Base-by-base conservation (phyloP, 1,140 invertebrate species). In the Pseudomyrmex gracilis region DNA sequence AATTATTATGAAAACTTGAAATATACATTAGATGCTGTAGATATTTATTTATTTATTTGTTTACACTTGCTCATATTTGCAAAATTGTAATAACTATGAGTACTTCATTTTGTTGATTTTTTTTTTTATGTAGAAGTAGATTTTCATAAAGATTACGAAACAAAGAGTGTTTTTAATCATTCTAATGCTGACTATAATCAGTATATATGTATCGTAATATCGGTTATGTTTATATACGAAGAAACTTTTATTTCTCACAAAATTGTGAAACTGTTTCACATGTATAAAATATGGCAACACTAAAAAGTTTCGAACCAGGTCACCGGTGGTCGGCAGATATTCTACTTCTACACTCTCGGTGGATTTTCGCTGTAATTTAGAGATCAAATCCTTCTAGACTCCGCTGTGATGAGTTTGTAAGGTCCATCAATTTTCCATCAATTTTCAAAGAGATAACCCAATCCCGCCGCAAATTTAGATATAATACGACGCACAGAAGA, bases 311-410 rank as follows among this genome's bases (percentile, higher is more conserved):
- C 10, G 66, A 77, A 68, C 51, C 61, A 77, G 74, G 63, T 77
- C 74, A 68, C 34, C 63, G 17, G 43, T 53, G 63, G 63, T 57
- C 74, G 63, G 47, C 47, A 43, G 49, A 77, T n/a, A 43, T 86
- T 84, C 61, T 66, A 68, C 84, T 49, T 47, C 85, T 80, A 64
- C 85, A 76, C 70, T 43, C 78, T 85, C 86, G 76, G 57, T 64
- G 88, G 57, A 91, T 90, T 77, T 77, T 86, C 87, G 87, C 88
- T 88, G 85, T 89, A 90, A 90, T 90, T 91, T 91, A 87, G 85
- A 87, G 85, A 90, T 90, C 90, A 86, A 51, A 84, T 74, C 73
- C 78, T 67, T 77, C 80, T 71, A 45, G 34, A 34, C 34, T 34
- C 34, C 34, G 58, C 86, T 61, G 74, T 90, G 90, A 91, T 90